Percentiles rank a stretch among this genome's conserved stretches.
These are phyloP conservation scores for Caenorhabditis macrosperma DNA, from an alignment of 2,888 invertebrate genomes.

Conservation along the genomic window DNA sequence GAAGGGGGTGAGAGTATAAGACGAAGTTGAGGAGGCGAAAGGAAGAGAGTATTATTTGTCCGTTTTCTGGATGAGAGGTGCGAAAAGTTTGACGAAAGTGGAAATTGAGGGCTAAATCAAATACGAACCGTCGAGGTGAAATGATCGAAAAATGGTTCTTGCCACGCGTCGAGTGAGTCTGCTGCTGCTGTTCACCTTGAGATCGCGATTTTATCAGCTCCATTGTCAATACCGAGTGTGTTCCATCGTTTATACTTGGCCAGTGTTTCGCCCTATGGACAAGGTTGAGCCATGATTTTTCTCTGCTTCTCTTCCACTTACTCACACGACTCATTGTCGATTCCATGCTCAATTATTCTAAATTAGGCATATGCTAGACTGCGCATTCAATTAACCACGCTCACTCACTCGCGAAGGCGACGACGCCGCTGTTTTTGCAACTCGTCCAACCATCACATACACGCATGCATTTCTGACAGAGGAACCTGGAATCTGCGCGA, in stretches of 20 bases:
- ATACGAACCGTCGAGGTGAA: background rate
- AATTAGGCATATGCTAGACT: conserved; percentile 49
- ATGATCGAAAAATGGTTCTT: conserved; percentile 35
- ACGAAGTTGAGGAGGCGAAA: background rate
- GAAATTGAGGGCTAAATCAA: conserved; percentile 12
- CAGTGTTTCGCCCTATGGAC: no score
- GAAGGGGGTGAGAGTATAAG: conserved; percentile 12
- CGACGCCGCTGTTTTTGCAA: background rate
- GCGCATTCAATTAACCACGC: conserved; percentile 41
- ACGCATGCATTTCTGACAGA: background rate
- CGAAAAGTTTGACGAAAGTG: conserved; percentile 34
- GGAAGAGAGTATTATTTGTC: conserved; percentile 36
- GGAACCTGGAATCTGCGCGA: background rate
- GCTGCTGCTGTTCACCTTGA: no score
- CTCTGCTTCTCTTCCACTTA: conserved; percentile 6
- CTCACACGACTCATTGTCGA: conserved; percentile 38
- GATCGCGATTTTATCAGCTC: no score
- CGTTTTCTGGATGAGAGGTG: conserved; percentile 46
- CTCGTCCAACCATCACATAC: background rate
- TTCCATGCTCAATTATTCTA: conserved; percentile 46
- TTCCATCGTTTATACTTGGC: no score
- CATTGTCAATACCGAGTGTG: no score
- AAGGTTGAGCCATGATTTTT: background rate
- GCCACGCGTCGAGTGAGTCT: no score
- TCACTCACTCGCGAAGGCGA: conserved; percentile 25